Base-by-base conservation (phyloP, 1,140 invertebrate species). In the Xylocopa sonorina region DNA sequence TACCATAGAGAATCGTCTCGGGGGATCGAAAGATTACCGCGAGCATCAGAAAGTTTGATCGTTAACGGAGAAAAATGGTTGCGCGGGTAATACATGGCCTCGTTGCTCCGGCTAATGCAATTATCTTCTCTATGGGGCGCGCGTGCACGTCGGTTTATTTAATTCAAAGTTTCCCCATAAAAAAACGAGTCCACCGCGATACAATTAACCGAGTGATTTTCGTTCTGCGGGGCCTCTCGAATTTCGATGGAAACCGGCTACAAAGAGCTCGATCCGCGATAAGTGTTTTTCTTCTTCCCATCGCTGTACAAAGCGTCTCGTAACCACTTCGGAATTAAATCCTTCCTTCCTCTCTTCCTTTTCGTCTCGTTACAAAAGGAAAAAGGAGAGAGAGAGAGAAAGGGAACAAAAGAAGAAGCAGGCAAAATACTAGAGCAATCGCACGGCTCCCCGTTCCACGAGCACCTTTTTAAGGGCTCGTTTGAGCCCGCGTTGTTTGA, bases 11-110 rank as follows among this genome's bases (percentile, higher is more conserved):
- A 4, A 29, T 34, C 10, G 14, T 29, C 27, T 18, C 3, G 2
- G 1, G 21, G 32, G 32, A 60, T 34, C 32, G 1, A n/a, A 18
- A 18, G 9, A n/a, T 4, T 7, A 4, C 1, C 3, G 3, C 32
- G 4, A 10, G 32, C 21, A 12, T 34, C 57, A 3, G 16, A 3
- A 73, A 73, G 57, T 73, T 73, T 62, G 29, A 38, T 62, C 57
- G 57, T 73, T 73, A 60, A 10, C 57, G 32, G 32, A 34, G 57
- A 34, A 34, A 60, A 34, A 60, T 34, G 57, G 32, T 60, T 60
- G 21, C 32, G 34, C 57, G 57, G 32, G n/a, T 60, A 60, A 60
- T 60, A 34, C 32, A 18, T 60, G 29, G 57, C 57, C 21, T 12
- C 32, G 32, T 60, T 34, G 32, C 21, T 21, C 5, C 4, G 24